Evolutionary conservation across 1,140 invertebrate species (phyloP).

Genomic region (Stegodyphus mimosarum): DNA sequence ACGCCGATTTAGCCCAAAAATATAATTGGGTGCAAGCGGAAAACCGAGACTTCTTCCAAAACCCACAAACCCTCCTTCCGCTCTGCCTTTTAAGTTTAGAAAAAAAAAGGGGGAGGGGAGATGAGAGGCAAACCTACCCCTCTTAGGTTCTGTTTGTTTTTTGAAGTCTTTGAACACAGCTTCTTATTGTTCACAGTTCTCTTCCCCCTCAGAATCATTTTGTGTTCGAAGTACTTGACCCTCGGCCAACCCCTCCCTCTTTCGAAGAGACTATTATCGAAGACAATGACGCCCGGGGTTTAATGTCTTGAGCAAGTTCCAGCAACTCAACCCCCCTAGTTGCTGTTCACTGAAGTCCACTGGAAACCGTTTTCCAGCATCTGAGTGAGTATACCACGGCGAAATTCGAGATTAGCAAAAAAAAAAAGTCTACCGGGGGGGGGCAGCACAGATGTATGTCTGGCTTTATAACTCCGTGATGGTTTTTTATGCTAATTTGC

Average conservation of each 20-base stretch:
- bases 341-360: too few relatives aligned
- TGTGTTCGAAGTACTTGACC: slow-evolving; percentile 29
- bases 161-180: not conserved
- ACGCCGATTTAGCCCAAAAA: too few relatives aligned
- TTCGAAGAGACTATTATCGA: slow-evolving; percentile 28
- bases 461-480: slow-evolving; percentile 1
- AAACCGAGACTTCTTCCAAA: not conserved
- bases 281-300: slow-evolving; percentile 21
- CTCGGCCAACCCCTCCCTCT: not conserved
- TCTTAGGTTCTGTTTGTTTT: not conserved
- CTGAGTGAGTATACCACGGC: not conserved
- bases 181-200: not conserved
- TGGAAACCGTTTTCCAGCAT: not conserved
- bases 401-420: not conserved
- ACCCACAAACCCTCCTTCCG: not conserved
- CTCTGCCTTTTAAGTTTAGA: too few relatives aligned
- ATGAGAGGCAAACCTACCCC: not conserved
- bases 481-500: slow-evolving; percentile 33
- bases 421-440: not conserved
- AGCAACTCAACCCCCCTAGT: too few relatives aligned
- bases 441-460: not conserved
- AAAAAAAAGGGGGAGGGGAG: not conserved
- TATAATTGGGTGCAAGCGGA: too few relatives aligned
- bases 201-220: not conserved
- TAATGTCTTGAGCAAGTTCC: slow-evolving; percentile 3